Evolutionary conservation across 2,888 invertebrate genomes (phyloP), one percentile per base, ranked within the genome.

Genomic region (Muschampia plurimacula): DNA sequence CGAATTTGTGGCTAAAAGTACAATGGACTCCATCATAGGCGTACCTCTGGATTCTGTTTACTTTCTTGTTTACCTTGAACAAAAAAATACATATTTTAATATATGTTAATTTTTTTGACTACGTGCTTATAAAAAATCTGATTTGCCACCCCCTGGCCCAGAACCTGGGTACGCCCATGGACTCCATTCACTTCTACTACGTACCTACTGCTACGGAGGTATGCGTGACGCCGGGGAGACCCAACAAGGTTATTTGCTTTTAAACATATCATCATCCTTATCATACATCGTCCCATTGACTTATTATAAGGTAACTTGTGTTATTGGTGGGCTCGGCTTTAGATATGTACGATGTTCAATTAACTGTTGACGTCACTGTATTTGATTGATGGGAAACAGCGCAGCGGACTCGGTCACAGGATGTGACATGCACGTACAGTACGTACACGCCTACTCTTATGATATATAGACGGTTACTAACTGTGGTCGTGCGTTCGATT

Each of bases 261-360:
- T 5, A 62, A 62, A 62, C 62, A 62, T 41, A 41, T 62, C 41
- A 57, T 67, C 28, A 39, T 44, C 41, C 57, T 57, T 44, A 28
- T 55, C 15, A 39, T 10, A 55, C 15, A 39, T 36, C 39, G 67
- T 41, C 39, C 22, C 67, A 59, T 44, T 59, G 57, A 44, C 55
- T 57, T 57, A 67, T 66, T 60, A 60, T 65, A 52, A 72, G 12
- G 67, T 44, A 36, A 62, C 67, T 67, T 49, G 32, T 62, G 67
- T 67, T 67, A 46, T 59, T 66, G 39, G 67, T 72, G 67, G 72
- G 72, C 72, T 52, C 72, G 67, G 28, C 72, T 67, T 52, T 49
- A 66, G 62, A 60, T 62, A 41, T 49, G 73, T 72, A 87, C 85
- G 87, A 88, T 86, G 77, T 82, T 77, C 80, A 79, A 84, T 86